These are phyloP conservation scores for Pachycephus smyrnensis DNA, from an alignment of 2,888 invertebrate species.

Conservation along the genomic window DNA sequence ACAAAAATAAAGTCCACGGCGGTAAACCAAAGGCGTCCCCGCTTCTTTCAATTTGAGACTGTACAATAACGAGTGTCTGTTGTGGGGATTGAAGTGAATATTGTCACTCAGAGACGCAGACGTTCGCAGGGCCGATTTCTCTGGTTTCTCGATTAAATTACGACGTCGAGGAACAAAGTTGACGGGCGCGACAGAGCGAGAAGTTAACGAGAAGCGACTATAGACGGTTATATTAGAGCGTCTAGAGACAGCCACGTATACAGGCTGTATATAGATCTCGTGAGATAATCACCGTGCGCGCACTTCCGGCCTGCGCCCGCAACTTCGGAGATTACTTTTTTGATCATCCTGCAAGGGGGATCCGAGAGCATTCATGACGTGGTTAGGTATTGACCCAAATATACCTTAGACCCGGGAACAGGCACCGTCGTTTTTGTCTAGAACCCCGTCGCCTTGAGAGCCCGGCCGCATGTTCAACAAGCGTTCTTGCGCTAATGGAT, in stretches of 20 bases:
- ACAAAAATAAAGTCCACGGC: background rate
- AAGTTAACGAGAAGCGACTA: conserved; percentile 14
- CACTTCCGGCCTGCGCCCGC: conserved; percentile 25
- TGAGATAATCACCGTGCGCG: conserved; percentile 28
- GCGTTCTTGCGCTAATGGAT: conserved; percentile 21
- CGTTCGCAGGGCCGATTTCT: conserved; percentile 32
- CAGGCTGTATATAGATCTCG: conserved; percentile 9
- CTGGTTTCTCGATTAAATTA: conserved; percentile 38
- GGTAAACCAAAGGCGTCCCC: background rate
- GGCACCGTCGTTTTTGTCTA: conserved; percentile 16
- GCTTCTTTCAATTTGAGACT: background rate
- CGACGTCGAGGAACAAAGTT: conserved; percentile 10
- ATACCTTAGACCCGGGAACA: background rate
- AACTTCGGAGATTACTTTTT: background rate
- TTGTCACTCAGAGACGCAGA: conserved; percentile 7
- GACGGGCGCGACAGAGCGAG: conserved; percentile 16
- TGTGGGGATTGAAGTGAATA: background rate
- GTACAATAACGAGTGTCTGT: conserved; percentile 29
- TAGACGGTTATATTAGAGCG: background rate
- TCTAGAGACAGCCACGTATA: background rate
- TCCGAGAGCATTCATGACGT: background rate
- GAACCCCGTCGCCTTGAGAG: conserved; percentile 19
- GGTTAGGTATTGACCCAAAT: background rate
- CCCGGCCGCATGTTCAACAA: conserved; percentile 17
- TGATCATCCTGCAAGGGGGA: background rate